Percentiles rank a stretch among this genome's conserved stretches.
phyloP scores from a whole-genome alignment of 2,888 invertebrate genomes.

The Branchipolynoe longqiensis region DNA sequence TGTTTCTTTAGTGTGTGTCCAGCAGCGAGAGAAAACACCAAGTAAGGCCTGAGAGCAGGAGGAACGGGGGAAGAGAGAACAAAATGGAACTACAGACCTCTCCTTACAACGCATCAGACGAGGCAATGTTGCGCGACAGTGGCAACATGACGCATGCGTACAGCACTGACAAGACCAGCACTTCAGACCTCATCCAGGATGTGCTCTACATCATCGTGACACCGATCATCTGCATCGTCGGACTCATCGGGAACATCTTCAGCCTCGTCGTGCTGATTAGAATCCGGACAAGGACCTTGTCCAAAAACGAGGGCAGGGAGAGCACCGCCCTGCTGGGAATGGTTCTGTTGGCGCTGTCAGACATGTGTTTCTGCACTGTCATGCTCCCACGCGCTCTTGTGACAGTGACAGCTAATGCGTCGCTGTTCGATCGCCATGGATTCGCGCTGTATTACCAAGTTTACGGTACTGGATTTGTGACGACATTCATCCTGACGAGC shows the following conservation, averaged over 20 bases:
- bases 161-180: background rate
- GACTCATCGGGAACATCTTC: constrained; percentile 63
- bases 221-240: constrained; percentile 58
- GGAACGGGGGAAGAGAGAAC: too few species aligned
- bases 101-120: too few species aligned
- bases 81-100: too few species aligned
- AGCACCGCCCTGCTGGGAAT: constrained; percentile 61
- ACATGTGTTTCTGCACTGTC: constrained; percentile 66
- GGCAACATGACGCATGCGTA: background rate
- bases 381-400: constrained; percentile 75
- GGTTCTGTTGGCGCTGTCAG: constrained; percentile 61
- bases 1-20: too few species aligned
- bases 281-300: constrained; percentile 16
- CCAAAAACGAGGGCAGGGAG: constrained; percentile 49
- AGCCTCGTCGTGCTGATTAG: constrained; percentile 60
- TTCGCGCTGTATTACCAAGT: constrained; percentile 70
- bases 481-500: constrained; percentile 77
- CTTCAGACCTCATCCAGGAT: constrained; percentile 33
- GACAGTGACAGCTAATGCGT: constrained; percentile 55
- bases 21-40: too few species aligned
- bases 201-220: constrained; percentile 52
- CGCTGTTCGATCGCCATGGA: background rate
- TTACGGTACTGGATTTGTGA: constrained; percentile 74
- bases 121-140: too few species aligned
- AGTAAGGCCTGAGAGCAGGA: too few species aligned